phyloP scores from a whole-genome alignment of 2,888 invertebrate species.

The Unio pictorum region DNA sequence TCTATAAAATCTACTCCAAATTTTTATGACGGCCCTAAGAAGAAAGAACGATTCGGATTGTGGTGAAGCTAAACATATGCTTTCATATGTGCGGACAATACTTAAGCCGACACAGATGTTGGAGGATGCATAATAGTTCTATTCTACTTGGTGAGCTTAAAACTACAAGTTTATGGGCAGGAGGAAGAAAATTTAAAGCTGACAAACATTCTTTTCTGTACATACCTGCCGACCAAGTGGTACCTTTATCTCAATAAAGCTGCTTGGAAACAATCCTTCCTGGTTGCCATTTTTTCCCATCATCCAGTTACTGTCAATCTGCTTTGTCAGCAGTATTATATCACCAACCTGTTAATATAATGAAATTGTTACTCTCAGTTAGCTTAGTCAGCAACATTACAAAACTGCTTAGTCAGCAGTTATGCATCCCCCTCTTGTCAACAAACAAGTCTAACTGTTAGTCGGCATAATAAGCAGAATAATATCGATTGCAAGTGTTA shows the following conservation, averaged over 20 bases:
- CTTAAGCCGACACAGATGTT: no score
- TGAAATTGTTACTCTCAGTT: neutral
- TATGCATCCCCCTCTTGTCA: constrained; percentile 76
- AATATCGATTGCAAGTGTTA: neutral
- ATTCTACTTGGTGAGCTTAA: no score
- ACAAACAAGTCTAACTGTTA: neutral
- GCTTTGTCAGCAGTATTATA: constrained; percentile 80
- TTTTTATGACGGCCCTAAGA: no score
- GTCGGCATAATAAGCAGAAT: neutral
- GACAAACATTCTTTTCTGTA: neutral
- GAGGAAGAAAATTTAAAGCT: neutral
- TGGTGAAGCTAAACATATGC: no score
- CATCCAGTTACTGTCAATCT: constrained; percentile 86
- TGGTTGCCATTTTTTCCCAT: constrained; percentile 81
- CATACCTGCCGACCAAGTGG: constrained; percentile 72
- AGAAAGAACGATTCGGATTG: no score
- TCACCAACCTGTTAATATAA: constrained; percentile 78
- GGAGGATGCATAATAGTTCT: no score
- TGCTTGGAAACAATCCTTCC: constrained; percentile 87
- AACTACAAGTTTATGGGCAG: no score
- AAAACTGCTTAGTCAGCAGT: constrained; percentile 79
- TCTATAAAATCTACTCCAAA: no score
- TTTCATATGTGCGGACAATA: no score
- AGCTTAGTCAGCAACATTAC: constrained; percentile 54
- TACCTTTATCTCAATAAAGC: constrained; percentile 84